Percentiles rank a stretch among this genome's conserved stretches.
phyloP scores from a whole-genome alignment of 2,113 vertebrate species.

The Notiomystis cincta region DNA sequence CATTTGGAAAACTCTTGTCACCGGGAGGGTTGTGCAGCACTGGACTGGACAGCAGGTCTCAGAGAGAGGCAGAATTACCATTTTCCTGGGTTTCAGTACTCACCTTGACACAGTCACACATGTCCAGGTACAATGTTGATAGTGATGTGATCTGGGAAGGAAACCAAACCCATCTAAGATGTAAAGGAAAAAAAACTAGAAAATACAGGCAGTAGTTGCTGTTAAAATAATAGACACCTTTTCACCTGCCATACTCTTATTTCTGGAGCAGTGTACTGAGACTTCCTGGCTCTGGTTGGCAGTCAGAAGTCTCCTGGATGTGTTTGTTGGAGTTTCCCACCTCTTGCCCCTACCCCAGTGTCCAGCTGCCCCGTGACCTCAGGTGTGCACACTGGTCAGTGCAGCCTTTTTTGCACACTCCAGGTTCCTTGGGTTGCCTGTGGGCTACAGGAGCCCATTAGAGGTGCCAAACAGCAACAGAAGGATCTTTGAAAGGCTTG shows the following conservation, averaged over 20 bases:
- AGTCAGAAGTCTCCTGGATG: neutral
- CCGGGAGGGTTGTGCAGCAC: neutral
- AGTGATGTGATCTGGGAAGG: neutral
- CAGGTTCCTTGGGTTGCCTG: neutral
- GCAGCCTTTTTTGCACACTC: neutral
- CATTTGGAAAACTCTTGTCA: neutral
- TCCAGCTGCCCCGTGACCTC: neutral
- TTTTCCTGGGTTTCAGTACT: neutral
- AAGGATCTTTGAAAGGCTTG: neutral
- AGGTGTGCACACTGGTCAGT: neutral
- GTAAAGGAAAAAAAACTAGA: neutral
- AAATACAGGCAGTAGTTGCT: neutral
- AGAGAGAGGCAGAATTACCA: neutral
- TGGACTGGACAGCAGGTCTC: neutral
- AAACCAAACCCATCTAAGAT: neutral
- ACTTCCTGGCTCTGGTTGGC: neutral
- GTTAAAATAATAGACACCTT: neutral
- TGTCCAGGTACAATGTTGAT: neutral
- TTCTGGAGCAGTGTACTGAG: neutral
- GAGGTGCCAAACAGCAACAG: neutral
- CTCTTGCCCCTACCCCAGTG: neutral
- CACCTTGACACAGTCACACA: neutral
- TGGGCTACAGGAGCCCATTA: neutral
- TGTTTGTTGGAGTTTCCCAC: neutral
- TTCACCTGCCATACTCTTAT: neutral